phyloP scores from a whole-genome alignment of 2,888 invertebrate genomes.

The Chrysomela aeneicollis region DNA sequence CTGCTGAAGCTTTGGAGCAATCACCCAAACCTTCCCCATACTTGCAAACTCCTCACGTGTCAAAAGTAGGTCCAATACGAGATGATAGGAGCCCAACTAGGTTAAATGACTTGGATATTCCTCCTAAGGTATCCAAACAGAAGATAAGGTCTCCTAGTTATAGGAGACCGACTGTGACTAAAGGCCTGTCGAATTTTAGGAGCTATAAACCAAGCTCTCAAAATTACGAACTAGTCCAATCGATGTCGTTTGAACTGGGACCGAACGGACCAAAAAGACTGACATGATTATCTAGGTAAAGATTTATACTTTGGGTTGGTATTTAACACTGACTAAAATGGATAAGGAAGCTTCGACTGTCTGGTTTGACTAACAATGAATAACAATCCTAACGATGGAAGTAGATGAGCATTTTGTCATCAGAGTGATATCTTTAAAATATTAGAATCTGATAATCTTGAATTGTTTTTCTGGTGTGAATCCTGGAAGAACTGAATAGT shows the following conservation, averaged over 20 bases:
- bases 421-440: too few relatives aligned
- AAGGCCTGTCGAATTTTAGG: slow-evolving; percentile 8
- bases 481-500: too few relatives aligned
- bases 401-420: too few relatives aligned
- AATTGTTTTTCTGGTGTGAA: too few relatives aligned
- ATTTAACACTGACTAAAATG: slow-evolving; percentile 5
- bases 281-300: slow-evolving; percentile 44
- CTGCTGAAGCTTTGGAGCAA: not conserved
- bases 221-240: slow-evolving; percentile 49
- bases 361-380: slow-evolving; percentile 22
- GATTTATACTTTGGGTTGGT: not conserved
- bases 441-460: too few relatives aligned
- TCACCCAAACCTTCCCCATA: slow-evolving; percentile 13
- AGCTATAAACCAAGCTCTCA: slow-evolving; percentile 18
- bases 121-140: not conserved
- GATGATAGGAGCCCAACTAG: not conserved
- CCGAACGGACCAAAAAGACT: slow-evolving; percentile 56
- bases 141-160: slow-evolving; percentile 2
- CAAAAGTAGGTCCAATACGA: not conserved
- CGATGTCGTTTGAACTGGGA: slow-evolving; percentile 54
- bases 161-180: not conserved
- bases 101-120: not conserved
- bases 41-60: slow-evolving; percentile 13
- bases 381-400: not conserved
- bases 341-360: not conserved